Percentiles rank a stretch among this genome's conserved stretches.
Conservation (phyloP, 2,888 invertebrate species). For the Conistra vaccinii region DNA sequence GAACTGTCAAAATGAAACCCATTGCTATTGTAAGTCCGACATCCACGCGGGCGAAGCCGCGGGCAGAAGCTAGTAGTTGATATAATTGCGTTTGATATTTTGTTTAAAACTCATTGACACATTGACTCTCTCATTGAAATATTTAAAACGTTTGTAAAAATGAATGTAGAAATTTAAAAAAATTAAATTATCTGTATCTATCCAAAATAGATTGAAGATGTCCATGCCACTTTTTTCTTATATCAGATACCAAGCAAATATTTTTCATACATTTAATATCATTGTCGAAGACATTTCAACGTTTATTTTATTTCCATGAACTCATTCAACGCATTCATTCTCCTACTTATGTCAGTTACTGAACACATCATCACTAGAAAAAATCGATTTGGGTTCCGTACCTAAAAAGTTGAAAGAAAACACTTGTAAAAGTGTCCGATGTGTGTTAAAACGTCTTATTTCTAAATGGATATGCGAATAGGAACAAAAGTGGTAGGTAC, state of each 20-base stretch:
- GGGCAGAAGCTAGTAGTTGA: too few species aligned
- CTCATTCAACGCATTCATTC: conserved; percentile 36
- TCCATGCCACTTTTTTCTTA: conserved; percentile 11
- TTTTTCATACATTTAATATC: conserved; percentile 35
- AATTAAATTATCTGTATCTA: not conserved
- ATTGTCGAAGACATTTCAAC: conserved; percentile 30
- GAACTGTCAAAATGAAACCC: too few species aligned
- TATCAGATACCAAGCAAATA: conserved; percentile 1
- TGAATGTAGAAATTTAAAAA: not conserved
- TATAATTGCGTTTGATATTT: not conserved
- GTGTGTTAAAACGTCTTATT: conserved; percentile 56
- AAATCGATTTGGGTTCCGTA: conserved; percentile 55
- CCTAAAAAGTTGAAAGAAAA: conserved; percentile 46
- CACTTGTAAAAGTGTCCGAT: conserved; percentile 30
- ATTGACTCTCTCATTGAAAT: not conserved
- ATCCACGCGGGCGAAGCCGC: too few species aligned
- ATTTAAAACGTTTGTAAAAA: conserved; percentile 2
- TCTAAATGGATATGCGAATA: conserved; percentile 66
- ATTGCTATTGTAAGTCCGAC: too few species aligned
- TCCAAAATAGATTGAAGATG: not conserved
- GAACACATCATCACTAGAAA: conserved; percentile 69
- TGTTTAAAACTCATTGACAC: not conserved
- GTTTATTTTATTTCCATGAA: conserved; percentile 30
- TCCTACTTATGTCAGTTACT: conserved; percentile 50
- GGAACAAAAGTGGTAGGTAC: conserved; percentile 62